phyloP scores from a whole-genome alignment of 2,113 vertebrate species.

The Oplegnathus fasciatus region DNA sequence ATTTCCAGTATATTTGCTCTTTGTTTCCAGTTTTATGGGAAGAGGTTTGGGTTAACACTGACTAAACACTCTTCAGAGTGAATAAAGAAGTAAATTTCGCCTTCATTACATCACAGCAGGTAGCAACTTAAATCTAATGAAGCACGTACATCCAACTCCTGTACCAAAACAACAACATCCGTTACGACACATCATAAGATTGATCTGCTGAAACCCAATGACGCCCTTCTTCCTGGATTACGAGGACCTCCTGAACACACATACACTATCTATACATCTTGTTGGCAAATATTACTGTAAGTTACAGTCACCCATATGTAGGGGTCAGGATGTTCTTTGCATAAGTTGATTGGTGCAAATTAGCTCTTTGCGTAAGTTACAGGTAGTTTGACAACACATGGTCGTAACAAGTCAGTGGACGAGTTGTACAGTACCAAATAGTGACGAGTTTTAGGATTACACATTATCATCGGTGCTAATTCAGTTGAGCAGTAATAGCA shows the following conservation, averaged over 20 bases:
- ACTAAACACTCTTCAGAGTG: not conserved
- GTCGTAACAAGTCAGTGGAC: not conserved
- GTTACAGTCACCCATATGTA: not conserved
- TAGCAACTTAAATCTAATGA: slow-evolving; percentile 13
- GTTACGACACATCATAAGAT: slow-evolving; percentile 5
- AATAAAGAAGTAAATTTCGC: not conserved
- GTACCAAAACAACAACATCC: slow-evolving; percentile 42
- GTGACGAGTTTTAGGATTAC: slow-evolving; percentile 2
- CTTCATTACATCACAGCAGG: not conserved
- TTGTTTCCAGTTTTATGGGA: not conserved
- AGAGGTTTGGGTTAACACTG: not conserved
- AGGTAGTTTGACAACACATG: not conserved
- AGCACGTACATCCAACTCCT: not conserved
- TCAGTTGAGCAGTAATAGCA: not conserved
- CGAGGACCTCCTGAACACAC: not conserved
- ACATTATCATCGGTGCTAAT: not conserved
- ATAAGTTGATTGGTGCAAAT: not conserved
- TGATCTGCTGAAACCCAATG: slow-evolving; percentile 13
- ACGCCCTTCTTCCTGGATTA: slow-evolving; percentile 36
- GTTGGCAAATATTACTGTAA: slow-evolving; percentile 2
- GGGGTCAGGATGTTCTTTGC: not conserved
- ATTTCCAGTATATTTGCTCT: not conserved
- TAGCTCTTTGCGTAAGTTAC: slow-evolving; percentile 1
- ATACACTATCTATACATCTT: slow-evolving; percentile 42
- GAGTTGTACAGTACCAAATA: slow-evolving; percentile 5